Evolutionary conservation across 2,797 vertebrate species (phyloP).

Genomic region (Alosa sapidissima): DNA sequence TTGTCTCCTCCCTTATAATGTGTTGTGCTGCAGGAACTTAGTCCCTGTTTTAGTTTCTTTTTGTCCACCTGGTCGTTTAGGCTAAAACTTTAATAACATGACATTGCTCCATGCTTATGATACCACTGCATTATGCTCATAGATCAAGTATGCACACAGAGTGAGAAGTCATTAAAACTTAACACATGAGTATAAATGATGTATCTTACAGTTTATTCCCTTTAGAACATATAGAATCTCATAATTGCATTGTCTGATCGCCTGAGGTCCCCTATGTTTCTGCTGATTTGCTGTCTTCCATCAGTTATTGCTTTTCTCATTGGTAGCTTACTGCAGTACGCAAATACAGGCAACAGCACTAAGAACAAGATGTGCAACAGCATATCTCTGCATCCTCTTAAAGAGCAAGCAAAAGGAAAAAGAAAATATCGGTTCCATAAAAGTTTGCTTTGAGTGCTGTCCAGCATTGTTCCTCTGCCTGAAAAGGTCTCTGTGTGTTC

Average conservation of each 20-base stretch:
- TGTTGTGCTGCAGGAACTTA: background rate
- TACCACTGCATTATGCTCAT: background rate
- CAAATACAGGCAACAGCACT: constrained; percentile 9
- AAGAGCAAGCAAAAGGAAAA: constrained; percentile 37
- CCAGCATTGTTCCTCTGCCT: constrained; percentile 74
- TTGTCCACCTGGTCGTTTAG: background rate
- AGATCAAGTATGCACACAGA: background rate
- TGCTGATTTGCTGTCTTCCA: background rate
- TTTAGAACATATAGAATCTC: background rate
- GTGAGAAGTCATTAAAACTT: background rate
- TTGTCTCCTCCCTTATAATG: background rate
- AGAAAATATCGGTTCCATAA: constrained; percentile 67
- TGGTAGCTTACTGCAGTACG: background rate
- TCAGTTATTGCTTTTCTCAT: background rate
- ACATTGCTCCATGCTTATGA: background rate
- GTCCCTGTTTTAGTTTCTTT: background rate
- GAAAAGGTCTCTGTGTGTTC: constrained; percentile 76
- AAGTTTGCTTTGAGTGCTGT: constrained; percentile 68
- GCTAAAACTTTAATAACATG: background rate
- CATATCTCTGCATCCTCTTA: constrained; percentile 12
- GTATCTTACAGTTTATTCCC: background rate
- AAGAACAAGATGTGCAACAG: background rate
- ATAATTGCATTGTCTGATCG: background rate
- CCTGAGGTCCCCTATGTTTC: background rate
- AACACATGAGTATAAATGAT: background rate